Percentiles rank a stretch among this genome's conserved stretches.
phyloP scores from a whole-genome alignment of 2,797 vertebrate genomes.

The Falco rusticolus region DNA sequence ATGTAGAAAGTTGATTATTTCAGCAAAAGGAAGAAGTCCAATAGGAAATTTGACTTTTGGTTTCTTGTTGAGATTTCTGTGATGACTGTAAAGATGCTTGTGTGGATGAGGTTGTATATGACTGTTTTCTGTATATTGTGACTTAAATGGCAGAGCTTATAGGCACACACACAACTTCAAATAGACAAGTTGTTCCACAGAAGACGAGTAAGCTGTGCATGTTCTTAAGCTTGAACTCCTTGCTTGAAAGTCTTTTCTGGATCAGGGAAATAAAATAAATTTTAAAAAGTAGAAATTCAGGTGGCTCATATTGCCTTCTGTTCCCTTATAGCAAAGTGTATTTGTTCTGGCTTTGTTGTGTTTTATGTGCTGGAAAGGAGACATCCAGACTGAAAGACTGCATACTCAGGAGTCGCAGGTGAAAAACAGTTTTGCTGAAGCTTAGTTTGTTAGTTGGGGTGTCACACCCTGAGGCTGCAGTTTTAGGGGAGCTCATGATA shows the following conservation, averaged over 20 bases:
- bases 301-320: background rate
- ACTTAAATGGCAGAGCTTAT: background rate
- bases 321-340: background rate
- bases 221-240: background rate
- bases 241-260: background rate
- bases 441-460: background rate
- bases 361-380: background rate
- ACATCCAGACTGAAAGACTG: background rate
- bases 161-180: background rate
- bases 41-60: background rate
- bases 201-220: background rate
- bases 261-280: background rate
- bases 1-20: background rate
- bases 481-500: background rate
- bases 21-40: constrained; percentile 3
- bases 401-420: accelerated
- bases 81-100: background rate
- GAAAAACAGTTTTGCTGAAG: background rate
- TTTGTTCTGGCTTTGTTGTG: background rate
- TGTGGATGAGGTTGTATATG: background rate
- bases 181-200: background rate
- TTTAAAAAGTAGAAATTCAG: background rate
- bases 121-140: background rate
- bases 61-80: background rate
- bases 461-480: background rate